phyloP scores from a whole-genome alignment of 2,888 invertebrate genomes.

The Apantesis nais region DNA sequence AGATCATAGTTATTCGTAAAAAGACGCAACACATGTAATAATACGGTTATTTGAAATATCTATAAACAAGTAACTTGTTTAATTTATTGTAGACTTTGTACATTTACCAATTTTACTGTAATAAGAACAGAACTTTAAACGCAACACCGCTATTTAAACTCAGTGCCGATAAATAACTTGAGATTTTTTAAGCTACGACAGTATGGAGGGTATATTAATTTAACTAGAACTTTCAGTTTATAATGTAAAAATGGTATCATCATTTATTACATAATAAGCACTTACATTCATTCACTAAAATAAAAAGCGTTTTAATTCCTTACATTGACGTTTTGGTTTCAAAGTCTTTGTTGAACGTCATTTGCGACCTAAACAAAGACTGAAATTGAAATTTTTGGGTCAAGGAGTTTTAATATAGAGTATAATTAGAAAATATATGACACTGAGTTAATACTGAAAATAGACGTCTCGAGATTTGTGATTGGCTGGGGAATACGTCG shows the following conservation, averaged over 20 bases:
- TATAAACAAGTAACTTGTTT: neutral
- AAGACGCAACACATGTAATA: neutral
- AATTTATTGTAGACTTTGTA: neutral
- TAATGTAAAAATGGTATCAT: neutral
- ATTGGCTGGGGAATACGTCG: neutral
- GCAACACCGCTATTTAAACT: neutral
- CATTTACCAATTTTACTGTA: neutral
- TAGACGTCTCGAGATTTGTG: neutral
- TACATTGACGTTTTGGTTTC: neutral
- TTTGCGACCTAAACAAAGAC: neutral
- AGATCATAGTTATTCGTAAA: neutral
- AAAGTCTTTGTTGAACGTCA: neutral
- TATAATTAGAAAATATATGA: neutral
- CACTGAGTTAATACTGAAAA: neutral
- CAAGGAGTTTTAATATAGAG: neutral
- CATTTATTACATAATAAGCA: neutral
- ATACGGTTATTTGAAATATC: too few relatives aligned
- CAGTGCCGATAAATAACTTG: neutral
- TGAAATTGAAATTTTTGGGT: neutral
- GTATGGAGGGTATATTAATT: too few relatives aligned
- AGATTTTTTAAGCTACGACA: too few relatives aligned
- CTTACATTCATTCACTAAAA: too few relatives aligned
- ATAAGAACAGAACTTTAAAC: neutral
- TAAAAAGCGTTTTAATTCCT: neutral
- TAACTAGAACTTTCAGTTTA: neutral